Evolutionary conservation across 2,888 invertebrate species (phyloP).

Genomic region (Pomacea canaliculata): DNA sequence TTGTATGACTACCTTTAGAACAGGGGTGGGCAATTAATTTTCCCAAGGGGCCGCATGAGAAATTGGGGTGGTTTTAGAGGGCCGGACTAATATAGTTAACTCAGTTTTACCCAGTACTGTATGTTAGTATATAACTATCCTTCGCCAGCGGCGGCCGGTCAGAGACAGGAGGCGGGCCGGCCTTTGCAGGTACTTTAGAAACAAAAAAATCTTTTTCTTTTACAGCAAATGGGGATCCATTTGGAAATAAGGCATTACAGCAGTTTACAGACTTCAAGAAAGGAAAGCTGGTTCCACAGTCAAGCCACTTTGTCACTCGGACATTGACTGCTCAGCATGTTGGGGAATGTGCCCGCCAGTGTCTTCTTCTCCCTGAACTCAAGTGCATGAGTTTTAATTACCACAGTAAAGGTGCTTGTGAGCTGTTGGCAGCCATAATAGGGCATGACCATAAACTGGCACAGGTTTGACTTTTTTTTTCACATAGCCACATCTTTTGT

Average conservation of each 20-base stretch:
- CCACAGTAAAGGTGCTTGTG: conserved; percentile 44
- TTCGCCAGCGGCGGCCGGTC: too few relatives aligned
- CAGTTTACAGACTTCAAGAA: conserved; percentile 37
- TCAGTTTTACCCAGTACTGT: too few relatives aligned
- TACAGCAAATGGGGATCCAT: background rate
- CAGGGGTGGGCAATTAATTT: too few relatives aligned
- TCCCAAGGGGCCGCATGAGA: too few relatives aligned
- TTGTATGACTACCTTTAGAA: background rate
- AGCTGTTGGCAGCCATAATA: conserved; percentile 47
- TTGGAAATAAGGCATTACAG: too few relatives aligned
- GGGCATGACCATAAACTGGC: conserved; percentile 37
- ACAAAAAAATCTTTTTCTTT: background rate
- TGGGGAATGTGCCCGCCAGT: conserved; percentile 42
- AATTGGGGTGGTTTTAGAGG: too few relatives aligned
- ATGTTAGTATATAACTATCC: too few relatives aligned
- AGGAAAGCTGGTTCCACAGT: conserved; percentile 38
- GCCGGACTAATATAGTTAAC: too few relatives aligned
- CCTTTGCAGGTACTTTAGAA: too few relatives aligned
- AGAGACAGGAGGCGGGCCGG: too few relatives aligned
- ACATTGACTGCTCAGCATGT: background rate
- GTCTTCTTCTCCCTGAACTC: conserved; percentile 34
- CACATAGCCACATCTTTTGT: too few relatives aligned
- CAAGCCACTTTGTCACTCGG: conserved; percentile 1
- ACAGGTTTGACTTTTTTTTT: too few relatives aligned
- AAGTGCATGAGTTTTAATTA: conserved; percentile 55